These are phyloP conservation scores for Epinephelus fuscoguttatus DNA, from an alignment of 2,113 vertebrate species.

Conservation along the genomic window DNA sequence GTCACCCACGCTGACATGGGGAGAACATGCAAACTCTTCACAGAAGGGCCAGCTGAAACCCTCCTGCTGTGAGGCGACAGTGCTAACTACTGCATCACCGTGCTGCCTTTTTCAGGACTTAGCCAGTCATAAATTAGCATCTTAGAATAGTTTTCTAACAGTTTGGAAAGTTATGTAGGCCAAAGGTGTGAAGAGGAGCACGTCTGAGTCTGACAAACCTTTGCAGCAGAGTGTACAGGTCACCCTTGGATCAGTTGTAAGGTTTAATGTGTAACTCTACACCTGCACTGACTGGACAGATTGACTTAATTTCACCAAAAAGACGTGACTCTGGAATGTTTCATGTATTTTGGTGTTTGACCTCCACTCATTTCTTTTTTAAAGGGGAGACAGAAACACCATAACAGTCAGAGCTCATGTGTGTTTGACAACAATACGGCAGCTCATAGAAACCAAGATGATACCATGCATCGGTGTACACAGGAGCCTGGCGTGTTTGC, in stretches of 20 bases:
- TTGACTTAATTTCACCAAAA: accelerated
- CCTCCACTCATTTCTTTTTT: not conserved
- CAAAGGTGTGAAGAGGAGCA: slow-evolving; percentile 3
- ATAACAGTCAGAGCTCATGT: slow-evolving; percentile 23
- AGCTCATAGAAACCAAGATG: slow-evolving; percentile 11
- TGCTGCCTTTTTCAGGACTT: too few species aligned
- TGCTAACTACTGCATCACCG: too few species aligned
- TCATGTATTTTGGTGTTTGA: not conserved
- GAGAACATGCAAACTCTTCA: too few species aligned
- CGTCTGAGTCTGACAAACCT: not conserved
- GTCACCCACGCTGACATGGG: too few species aligned
- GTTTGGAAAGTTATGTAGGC: not conserved
- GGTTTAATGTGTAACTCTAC: slow-evolving; percentile 3
- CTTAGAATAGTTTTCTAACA: too few species aligned
- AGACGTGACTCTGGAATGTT: not conserved
- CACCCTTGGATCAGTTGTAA: not conserved
- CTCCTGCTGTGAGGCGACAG: too few species aligned
- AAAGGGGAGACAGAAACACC: not conserved
- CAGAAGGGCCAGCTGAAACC: too few species aligned
- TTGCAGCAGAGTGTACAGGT: not conserved
- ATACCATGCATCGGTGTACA: not conserved
- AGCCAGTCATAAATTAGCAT: not conserved
- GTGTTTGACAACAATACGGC: not conserved
- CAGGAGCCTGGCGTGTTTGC: slow-evolving; percentile 19
- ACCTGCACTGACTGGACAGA: not conserved